Base-by-base conservation (phyloP, 2,113 vertebrate genomes). In the Pseudopipra pipra region DNA sequence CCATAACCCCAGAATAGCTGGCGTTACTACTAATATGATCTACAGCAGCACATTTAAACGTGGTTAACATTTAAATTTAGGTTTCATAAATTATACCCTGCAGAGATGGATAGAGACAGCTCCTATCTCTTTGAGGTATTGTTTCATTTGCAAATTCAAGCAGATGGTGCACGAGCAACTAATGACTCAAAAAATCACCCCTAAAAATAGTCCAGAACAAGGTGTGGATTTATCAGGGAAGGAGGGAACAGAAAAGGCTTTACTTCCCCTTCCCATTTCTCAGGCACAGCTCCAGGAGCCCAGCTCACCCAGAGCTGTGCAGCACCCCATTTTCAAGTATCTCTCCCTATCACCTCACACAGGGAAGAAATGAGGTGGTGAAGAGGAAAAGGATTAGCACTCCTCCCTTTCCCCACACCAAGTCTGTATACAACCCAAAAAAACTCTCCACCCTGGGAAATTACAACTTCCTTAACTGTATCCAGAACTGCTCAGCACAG, bases 41-140 rank as follows among this genome's bases (percentile, higher is more conserved):
- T 95, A 92, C 91, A 73, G 95, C 82, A 94, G 91, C 91, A 96
- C 77, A 94, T 96, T 97, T 94, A 85, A 96, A 82, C 91, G 92
- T 58, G 58, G 89, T 95, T 96, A 96, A 96, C 94, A 95, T 95
- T 95, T 97, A 95, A 95, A 97, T 96, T 96, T 95, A 95, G 91
- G 89, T 91, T 95, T 89, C 95, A 97, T 96, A 97, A 97, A 95
- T 95, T 95, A 95, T 91, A 95, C 77, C 77, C 93, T 93, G 87
- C 61, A 66, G 93, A 95, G 87, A 96, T 94, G 86, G 94, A 95
- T 96, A 94, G 84, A 95, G 96, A 97, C 96, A 97, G 96, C 73
- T 96, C 89, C 94, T 93, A 95, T 96, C 86, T 97, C 94, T 97
- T 96, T 96, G 96, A 97, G 94, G 93, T 96, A 97, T 95, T 96